Conservation (phyloP, 1,140 invertebrate species). For the Akabosia matsudoensis region DNA sequence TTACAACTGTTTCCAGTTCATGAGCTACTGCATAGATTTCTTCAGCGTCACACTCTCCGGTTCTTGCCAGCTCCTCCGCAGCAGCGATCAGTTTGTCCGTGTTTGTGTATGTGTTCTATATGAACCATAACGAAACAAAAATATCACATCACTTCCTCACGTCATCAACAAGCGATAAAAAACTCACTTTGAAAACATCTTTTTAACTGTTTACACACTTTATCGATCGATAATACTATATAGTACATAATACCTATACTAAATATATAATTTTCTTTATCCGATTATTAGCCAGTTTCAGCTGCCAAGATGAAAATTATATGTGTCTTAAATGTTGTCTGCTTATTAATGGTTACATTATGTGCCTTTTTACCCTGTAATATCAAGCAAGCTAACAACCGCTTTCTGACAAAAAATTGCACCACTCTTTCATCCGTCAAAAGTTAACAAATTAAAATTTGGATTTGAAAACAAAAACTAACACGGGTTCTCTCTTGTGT, state of each 20-base stretch:
- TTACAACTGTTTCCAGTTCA: constrained; percentile 84
- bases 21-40: constrained; percentile 91
- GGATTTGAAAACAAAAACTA: background rate
- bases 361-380: background rate
- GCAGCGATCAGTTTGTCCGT: constrained; percentile 93
- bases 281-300: no score
- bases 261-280: no score
- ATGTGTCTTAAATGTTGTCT: no score
- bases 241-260: no score
- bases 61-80: constrained; percentile 90
- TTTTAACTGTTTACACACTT: background rate
- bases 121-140: constrained; percentile 36
- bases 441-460: background rate
- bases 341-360: no score
- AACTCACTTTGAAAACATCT: background rate
- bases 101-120: constrained; percentile 96
- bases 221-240: background rate
- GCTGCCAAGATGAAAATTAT: no score
- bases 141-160: background rate
- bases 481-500: background rate
- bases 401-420: background rate
- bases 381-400: background rate
- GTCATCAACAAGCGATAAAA: background rate
- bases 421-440: background rate
- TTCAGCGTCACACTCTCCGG: constrained; percentile 91